These are phyloP conservation scores for Eupithecia abbreviata DNA, from an alignment of 2,888 invertebrate species.

Conservation along the genomic window DNA sequence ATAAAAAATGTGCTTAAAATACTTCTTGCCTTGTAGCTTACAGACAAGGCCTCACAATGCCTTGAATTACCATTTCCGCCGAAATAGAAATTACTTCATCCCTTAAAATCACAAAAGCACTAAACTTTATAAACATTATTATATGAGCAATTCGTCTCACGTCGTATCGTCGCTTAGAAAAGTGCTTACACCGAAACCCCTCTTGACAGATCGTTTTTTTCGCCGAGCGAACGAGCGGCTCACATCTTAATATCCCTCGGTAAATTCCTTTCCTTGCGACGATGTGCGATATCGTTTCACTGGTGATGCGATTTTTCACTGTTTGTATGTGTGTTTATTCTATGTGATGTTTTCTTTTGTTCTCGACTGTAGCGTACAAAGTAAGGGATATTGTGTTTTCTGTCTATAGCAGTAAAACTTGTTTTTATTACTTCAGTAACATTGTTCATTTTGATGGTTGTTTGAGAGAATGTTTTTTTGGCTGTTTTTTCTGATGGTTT, in stretches of 20 bases:
- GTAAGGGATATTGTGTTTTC: slow-evolving; percentile 1
- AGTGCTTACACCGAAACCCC: slow-evolving; percentile 37
- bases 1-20: not conserved
- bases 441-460: slow-evolving; percentile 8
- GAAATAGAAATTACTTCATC: not conserved
- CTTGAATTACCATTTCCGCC: not conserved
- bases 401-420: not conserved
- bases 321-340: slow-evolving; percentile 10
- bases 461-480: not conserved
- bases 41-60: not conserved
- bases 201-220: slow-evolving; percentile 52
- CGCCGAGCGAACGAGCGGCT: slow-evolving; percentile 44
- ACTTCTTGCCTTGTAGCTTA: too few relatives aligned
- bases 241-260: slow-evolving; percentile 46
- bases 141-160: slow-evolving; percentile 1
- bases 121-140: not conserved
- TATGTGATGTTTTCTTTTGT: slow-evolving; percentile 25
- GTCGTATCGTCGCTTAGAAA: slow-evolving; percentile 26
- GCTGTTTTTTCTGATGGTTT: not conserved
- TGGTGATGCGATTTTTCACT: slow-evolving; percentile 28
- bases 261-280: slow-evolving; percentile 39
- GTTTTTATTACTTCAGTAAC: not conserved
- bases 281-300: slow-evolving; percentile 38
- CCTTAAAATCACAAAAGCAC: not conserved
- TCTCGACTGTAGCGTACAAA: not conserved